Conservation (phyloP, 1,140 invertebrate genomes). For the Saccostrea cuccullata region DNA sequence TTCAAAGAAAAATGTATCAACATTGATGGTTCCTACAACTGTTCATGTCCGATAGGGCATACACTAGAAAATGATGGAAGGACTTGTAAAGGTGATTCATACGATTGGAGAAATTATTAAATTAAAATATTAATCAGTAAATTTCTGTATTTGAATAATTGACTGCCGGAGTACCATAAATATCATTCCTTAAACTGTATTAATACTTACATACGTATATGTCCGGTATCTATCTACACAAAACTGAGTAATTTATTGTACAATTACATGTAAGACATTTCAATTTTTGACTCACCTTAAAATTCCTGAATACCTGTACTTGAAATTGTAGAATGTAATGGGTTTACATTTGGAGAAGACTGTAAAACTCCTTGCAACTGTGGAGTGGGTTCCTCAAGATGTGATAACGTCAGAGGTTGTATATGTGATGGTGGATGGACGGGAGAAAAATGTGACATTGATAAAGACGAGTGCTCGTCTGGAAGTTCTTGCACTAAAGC, state of each 20-base stretch:
- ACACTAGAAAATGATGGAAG: constrained; percentile 56
- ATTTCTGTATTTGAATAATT: too few species aligned
- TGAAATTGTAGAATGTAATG: constrained; percentile 35
- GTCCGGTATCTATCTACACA: too few species aligned
- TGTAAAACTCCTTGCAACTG: constrained; percentile 61
- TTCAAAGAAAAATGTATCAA: constrained; percentile 48
- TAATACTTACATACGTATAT: too few species aligned
- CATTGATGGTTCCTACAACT: constrained; percentile 56
- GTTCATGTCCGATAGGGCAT: constrained; percentile 56
- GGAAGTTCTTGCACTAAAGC: constrained; percentile 23
- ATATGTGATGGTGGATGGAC: constrained; percentile 61
- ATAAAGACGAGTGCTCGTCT: constrained; percentile 59
- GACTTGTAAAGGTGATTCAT: constrained; percentile 47
- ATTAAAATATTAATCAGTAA: too few species aligned
- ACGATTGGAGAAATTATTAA: too few species aligned
- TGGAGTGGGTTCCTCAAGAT: constrained; percentile 29
- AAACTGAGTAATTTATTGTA: too few species aligned
- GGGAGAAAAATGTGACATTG: constrained; percentile 57
- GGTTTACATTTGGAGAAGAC: constrained; percentile 51
- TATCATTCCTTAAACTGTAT: too few species aligned
- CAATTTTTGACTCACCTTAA: too few species aligned
- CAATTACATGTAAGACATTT: too few species aligned
- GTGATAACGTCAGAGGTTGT: constrained; percentile 58
- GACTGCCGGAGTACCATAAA: too few species aligned
- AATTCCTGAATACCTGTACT: too few species aligned